These are phyloP conservation scores for Drosophila equinoxialis DNA, from an alignment of 1,140 invertebrate genomes.

Conservation along the genomic window DNA sequence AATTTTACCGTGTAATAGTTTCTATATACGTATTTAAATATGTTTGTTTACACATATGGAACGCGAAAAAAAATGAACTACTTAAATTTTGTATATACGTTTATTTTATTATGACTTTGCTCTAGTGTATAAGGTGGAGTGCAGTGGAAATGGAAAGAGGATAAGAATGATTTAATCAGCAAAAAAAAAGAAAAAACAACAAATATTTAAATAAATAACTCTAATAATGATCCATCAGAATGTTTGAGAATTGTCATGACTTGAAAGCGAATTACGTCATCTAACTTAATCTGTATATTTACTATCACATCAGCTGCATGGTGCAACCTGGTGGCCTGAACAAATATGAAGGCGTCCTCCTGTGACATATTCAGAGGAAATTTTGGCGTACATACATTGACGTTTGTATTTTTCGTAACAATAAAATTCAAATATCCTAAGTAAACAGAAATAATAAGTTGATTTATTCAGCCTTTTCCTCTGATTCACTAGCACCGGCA, in stretches of 20 bases:
- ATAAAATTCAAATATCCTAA: background rate
- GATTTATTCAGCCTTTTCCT: constrained; percentile 18
- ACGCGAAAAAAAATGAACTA: background rate
- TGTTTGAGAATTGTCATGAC: background rate
- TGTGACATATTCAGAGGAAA: too few species aligned
- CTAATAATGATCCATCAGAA: background rate
- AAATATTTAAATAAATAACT: background rate
- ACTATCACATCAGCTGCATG: too few species aligned
- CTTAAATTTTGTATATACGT: constrained; percentile 6
- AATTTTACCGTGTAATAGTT: background rate
- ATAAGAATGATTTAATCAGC: background rate
- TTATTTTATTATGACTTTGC: constrained; percentile 10
- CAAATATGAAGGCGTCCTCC: too few species aligned
- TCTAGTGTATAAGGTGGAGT: background rate
- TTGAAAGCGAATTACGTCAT: background rate
- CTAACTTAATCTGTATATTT: too few species aligned
- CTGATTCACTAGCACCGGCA: constrained; percentile 36
- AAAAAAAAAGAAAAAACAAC: background rate
- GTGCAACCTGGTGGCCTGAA: too few species aligned
- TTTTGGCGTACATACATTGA: background rate
- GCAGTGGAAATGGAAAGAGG: background rate
- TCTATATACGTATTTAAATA: constrained; percentile 1
- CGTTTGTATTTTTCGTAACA: constrained; percentile 1
- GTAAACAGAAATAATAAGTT: background rate
- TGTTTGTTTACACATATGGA: background rate